Evolutionary conservation across 2,888 invertebrate genomes (phyloP).

Genomic region (Apamea sordens): DNA sequence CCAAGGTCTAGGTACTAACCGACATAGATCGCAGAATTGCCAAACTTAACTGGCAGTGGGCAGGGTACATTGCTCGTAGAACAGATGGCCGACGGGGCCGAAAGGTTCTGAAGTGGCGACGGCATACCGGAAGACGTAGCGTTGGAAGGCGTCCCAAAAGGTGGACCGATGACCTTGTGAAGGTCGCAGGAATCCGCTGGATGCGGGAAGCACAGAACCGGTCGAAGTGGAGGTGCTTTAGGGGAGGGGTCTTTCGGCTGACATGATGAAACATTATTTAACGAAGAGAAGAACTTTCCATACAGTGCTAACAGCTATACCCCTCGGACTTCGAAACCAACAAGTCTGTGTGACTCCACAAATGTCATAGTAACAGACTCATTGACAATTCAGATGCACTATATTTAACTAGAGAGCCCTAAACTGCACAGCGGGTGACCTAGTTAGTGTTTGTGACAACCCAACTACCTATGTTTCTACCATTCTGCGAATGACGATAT

Average conservation of each 20-base stretch:
- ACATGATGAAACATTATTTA: background rate
- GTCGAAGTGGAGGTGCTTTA: background rate
- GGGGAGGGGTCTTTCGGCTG: background rate
- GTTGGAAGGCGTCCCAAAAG: background rate
- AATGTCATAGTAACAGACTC: conserved; percentile 19
- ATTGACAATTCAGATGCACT: conserved; percentile 30
- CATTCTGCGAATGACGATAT: conserved; percentile 11
- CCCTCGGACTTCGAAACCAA: background rate
- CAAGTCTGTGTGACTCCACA: background rate
- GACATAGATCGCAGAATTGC: background rate
- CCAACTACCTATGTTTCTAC: conserved; percentile 6
- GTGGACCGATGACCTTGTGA: background rate
- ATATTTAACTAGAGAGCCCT: conserved; percentile 29
- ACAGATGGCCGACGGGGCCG: background rate
- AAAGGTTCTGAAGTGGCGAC: background rate
- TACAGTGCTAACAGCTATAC: background rate
- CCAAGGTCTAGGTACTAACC: background rate
- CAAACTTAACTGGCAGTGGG: background rate
- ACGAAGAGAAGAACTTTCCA: background rate
- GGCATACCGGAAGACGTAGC: background rate
- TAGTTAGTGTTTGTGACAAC: conserved; percentile 37
- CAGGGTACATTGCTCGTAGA: background rate
- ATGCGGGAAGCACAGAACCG: background rate
- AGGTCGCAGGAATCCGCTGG: background rate
- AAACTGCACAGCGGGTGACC: conserved; percentile 39